Evolutionary conservation across 2,888 invertebrate genomes (phyloP).

Genomic region (Syritta pipiens): DNA sequence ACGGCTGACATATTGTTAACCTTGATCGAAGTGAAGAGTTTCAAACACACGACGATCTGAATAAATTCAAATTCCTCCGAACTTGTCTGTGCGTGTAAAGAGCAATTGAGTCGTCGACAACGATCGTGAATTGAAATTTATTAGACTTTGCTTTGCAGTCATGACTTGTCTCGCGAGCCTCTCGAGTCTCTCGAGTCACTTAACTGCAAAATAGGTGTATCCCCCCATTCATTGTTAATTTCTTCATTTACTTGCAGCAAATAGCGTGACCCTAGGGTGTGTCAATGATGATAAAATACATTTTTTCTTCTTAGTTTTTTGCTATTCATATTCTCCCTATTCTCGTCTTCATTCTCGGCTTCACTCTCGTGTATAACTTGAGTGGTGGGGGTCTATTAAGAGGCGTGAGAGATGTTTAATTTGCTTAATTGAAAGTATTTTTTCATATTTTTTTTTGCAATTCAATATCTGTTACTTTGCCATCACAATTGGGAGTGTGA

Average conservation of each 20-base stretch:
- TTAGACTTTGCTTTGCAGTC: constrained; percentile 15
- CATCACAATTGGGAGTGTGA: not conserved
- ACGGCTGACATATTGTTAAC: too few species aligned
- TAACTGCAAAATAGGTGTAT: constrained; percentile 11
- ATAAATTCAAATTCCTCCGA: too few species aligned
- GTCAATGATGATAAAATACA: not conserved
- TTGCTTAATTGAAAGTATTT: constrained; percentile 20
- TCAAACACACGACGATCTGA: too few species aligned
- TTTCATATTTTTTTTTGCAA: not conserved
- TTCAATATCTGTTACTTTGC: not conserved
- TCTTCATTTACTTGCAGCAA: not conserved
- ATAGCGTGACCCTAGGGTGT: constrained; percentile 38
- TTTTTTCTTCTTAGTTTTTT: not conserved
- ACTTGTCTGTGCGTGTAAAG: too few species aligned
- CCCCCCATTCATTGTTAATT: too few species aligned
- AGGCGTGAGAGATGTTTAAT: constrained; percentile 28
- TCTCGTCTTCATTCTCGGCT: not conserved
- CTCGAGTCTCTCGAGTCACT: not conserved
- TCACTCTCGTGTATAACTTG: constrained; percentile 1
- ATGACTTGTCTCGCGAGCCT: not conserved
- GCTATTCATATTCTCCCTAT: not conserved
- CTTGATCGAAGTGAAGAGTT: too few species aligned
- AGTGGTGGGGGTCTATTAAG: not conserved
- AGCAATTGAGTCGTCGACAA: too few species aligned
- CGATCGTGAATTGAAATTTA: constrained; percentile 18